Conservation (phyloP, 1,140 invertebrate species). For the Zaprionus taronus region DNA sequence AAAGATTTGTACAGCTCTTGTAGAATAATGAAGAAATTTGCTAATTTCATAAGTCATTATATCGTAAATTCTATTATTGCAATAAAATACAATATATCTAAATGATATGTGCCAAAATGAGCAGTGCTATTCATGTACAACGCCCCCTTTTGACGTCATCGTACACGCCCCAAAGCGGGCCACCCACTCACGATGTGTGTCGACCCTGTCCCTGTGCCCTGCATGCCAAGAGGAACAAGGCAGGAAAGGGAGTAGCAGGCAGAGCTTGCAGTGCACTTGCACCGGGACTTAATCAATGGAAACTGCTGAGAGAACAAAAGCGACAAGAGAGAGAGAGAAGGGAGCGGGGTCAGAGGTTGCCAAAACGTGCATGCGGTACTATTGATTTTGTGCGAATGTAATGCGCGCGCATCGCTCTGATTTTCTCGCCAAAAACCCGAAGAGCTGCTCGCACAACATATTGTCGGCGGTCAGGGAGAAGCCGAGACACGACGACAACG, state of each 20-base stretch:
- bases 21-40: too few relatives aligned
- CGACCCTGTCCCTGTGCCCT: conserved; percentile 34
- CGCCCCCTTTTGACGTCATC: conserved; percentile 32
- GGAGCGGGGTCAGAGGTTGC: conserved; percentile 7
- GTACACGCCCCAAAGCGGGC: background rate
- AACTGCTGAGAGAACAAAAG: background rate
- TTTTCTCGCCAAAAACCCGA: conserved; percentile 56
- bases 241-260: background rate
- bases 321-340: background rate
- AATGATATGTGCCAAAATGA: too few relatives aligned
- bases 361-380: conserved; percentile 69
- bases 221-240: conserved; percentile 8
- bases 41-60: too few relatives aligned
- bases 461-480: conserved; percentile 73
- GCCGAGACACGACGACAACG: conserved; percentile 42
- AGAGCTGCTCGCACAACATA: conserved; percentile 52
- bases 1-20: too few relatives aligned
- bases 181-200: background rate
- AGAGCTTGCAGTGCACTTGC: conserved; percentile 17
- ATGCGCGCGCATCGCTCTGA: conserved; percentile 74
- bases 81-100: too few relatives aligned
- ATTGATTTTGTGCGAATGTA: conserved; percentile 72
- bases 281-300: conserved; percentile 47
- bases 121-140: background rate
- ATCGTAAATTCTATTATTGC: too few relatives aligned